Base-by-base conservation (phyloP, 2,797 vertebrate genomes). In the Gymnothorax reevesii region DNA sequence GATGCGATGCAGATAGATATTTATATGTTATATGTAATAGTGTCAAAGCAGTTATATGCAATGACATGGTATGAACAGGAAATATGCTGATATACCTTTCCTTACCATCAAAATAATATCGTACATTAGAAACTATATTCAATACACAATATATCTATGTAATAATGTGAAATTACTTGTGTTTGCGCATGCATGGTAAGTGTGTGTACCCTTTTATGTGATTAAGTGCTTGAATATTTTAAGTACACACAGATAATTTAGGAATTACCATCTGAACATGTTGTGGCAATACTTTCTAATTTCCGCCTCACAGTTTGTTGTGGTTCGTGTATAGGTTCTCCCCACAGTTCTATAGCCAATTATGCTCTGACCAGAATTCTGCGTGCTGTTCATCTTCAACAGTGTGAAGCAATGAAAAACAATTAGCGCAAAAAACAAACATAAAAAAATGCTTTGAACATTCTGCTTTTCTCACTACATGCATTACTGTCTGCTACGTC, bases 241-340 rank as follows among this genome's bases (percentile, higher is more conserved):
- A 62, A 4, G 20, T 20, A 62, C 22, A 71, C 25, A n/a, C 69
- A 73, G 25, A 6, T 69, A 69, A n/a, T 73, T 25, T 27, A 42
- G 9, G 27, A 73, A 73, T 73, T 22, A 17, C 60, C 60, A 62
- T 71, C 10, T 25, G 7, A 10, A 27, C 69, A 73, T 73, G 90
- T 84, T 59, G 13, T 88, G 93, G 91, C 92, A 91, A 89, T 93
- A 92, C 91, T 91, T 92, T 95, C 95, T 95, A 92, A 94, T 93
- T 93, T 92, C 91, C 94, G 95, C 94, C 52, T 77, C 52, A 13
- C 27, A 77, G 73, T 49, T 49, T 33, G 73, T 55, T 8, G 20
- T 7, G n/a, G 9, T 22, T 22, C 54, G 52, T 54, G 22, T 7
- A 22, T 22, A 22, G 54, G 27, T 25, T 79, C 15, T 54, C 55